phyloP scores from a whole-genome alignment of 2,888 invertebrate species.

The Pemphredon lugubris region DNA sequence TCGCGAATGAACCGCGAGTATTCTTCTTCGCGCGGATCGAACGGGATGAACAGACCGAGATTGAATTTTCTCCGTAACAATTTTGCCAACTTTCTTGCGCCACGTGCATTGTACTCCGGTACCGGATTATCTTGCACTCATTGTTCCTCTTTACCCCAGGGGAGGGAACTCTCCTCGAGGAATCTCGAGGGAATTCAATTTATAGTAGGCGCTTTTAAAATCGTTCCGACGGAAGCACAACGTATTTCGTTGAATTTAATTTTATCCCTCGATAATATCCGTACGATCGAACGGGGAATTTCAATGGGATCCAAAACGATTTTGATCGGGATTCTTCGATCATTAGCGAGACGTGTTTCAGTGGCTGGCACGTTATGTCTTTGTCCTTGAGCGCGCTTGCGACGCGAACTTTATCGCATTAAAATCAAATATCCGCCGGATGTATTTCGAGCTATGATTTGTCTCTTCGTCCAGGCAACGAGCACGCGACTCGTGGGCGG shows the following conservation, averaged over 20 bases:
- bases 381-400: too few relatives aligned
- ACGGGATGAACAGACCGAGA: conserved; percentile 3
- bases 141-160: background rate
- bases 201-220: background rate
- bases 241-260: too few relatives aligned
- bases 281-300: too few relatives aligned
- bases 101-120: background rate
- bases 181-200: too few relatives aligned
- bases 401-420: conserved; percentile 2
- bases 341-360: too few relatives aligned
- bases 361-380: too few relatives aligned
- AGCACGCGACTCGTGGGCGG: conserved; percentile 92
- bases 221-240: too few relatives aligned
- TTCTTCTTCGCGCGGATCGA: background rate
- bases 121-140: background rate
- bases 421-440: background rate
- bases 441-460: background rate
- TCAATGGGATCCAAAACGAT: too few relatives aligned
- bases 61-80: conserved; percentile 12
- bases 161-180: too few relatives aligned
- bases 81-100: conserved; percentile 5
- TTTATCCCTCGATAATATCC: too few relatives aligned
- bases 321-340: too few relatives aligned
- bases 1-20: background rate
- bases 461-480: conserved; percentile 82